Base-by-base conservation (phyloP, 2,888 invertebrate genomes). In the Leptinotarsa haldemani region DNA sequence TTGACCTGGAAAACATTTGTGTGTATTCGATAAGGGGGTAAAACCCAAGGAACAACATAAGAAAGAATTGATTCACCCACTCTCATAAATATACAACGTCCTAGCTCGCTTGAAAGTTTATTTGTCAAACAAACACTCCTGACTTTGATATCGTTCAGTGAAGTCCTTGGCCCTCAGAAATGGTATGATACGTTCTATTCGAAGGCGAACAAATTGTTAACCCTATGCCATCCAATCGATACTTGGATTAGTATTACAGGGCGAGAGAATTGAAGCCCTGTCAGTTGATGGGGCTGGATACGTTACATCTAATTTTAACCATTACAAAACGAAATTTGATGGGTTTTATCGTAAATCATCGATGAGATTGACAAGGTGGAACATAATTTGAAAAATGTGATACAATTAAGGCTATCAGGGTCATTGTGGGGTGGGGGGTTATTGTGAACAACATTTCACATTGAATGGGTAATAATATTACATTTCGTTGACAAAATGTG, bases 101-200 rank as follows among this genome's bases (percentile, higher is more conserved):
- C 56, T 22, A 56, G 25, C 53, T 50, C 40, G 67, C 25, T 50
- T 48, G 18, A 25, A 25, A 53, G 30, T 52, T 65, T 67, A 53
- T 53, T 67, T 53, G 67, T 67, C 67, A 67, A 67, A 67, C 18
- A 30, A 66, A 30, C 7, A 56, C 52, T 50, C 18, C 18, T 18
- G 66, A 66, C 66, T 66, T 48, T 52, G 30, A 67, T 52, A 67
- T 22, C 53, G 53, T 67, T 66, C 25, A 30, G 53, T n/a, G 53
- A 66, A 66, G 25, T 52, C 30, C 52, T 66, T 56, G 40, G 53
- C 53, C 67, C 40, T 53, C 18, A 22, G 22, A 56, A 22, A 15
- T 66, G 48, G 12, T 25, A 30, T n/a, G 25, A 50, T 52, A 22
- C 30, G 20, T 22, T 22, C 16, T 48, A 50, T 65, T n/a, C 18